phyloP scores from a whole-genome alignment of 2,888 invertebrate species.

The Blastobasis adustella region DNA sequence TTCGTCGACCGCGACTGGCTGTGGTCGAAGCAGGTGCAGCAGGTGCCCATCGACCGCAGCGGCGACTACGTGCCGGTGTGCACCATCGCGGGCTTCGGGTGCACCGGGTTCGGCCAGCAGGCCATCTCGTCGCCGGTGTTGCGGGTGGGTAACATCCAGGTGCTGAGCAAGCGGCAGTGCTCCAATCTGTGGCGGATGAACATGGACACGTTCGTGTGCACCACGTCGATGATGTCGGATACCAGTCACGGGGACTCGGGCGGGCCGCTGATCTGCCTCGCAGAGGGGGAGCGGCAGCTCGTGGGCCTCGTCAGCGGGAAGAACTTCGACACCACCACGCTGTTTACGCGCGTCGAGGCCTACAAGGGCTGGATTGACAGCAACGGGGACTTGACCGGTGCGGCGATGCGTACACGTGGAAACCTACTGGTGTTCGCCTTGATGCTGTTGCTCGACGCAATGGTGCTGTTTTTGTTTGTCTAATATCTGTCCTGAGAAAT shows the following conservation, averaged over 20 bases:
- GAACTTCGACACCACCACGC: conserved; percentile 40
- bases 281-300: conserved; percentile 23
- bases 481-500: too few species aligned
- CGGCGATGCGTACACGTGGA: not conserved
- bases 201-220: conserved; percentile 38
- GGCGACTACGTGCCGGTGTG: not conserved
- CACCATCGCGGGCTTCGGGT: conserved; percentile 4
- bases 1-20: conserved; percentile 29
- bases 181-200: conserved; percentile 41
- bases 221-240: conserved; percentile 29
- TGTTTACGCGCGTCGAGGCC: conserved; percentile 28
- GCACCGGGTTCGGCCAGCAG: not conserved
- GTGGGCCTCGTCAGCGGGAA: conserved; percentile 53
- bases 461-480: too few species aligned
- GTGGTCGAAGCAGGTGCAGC: conserved; percentile 20
- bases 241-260: conserved; percentile 50
- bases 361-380: conserved; percentile 12
- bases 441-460: too few species aligned
- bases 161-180: conserved; percentile 31
- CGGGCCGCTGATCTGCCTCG: conserved; percentile 42
- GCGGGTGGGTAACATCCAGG: conserved; percentile 29
- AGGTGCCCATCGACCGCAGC: not conserved
- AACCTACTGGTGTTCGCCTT: too few species aligned
- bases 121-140: conserved; percentile 24
- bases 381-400: conserved; percentile 1